These are phyloP conservation scores for Oscheius sp. DNA, from an alignment of 2,888 invertebrate species.

Conservation along the genomic window DNA sequence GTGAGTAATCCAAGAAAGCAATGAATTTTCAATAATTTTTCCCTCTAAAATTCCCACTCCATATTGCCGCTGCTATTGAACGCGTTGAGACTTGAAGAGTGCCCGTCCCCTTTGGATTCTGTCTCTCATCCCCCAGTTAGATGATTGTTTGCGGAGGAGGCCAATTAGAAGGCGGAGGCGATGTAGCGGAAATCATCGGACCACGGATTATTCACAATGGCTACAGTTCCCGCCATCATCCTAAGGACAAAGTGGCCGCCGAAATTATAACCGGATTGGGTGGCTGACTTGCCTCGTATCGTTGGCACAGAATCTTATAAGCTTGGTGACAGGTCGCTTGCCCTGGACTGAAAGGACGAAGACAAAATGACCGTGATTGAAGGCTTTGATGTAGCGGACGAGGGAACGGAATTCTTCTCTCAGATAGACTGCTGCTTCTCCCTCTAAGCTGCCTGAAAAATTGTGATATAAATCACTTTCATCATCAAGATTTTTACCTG, in stretches of 20 bases:
- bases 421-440: conserved; percentile 64
- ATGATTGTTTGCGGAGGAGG: conserved; percentile 15
- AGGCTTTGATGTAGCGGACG: conserved; percentile 71
- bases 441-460: conserved; percentile 61
- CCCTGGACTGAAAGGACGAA: conserved; percentile 72
- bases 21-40: neutral
- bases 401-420: conserved; percentile 55
- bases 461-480: neutral
- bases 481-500: neutral
- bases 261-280: neutral
- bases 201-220: conserved; percentile 7
- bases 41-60: neutral
- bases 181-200: conserved; percentile 29
- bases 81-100: neutral
- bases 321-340: conserved; percentile 55
- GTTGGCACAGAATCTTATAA: conserved; percentile 72
- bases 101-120: neutral
- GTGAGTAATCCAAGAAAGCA: neutral
- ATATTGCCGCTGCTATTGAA: too few species aligned
- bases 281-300: conserved; percentile 66
- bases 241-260: conserved; percentile 4
- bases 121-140: too few species aligned
- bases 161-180: conserved; percentile 24
- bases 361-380: conserved; percentile 71
- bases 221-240: neutral